Percentiles rank a stretch among this genome's conserved stretches.
Evolutionary conservation across 2,113 vertebrate species (phyloP).

Genomic region (Xyrauchen texanus): DNA sequence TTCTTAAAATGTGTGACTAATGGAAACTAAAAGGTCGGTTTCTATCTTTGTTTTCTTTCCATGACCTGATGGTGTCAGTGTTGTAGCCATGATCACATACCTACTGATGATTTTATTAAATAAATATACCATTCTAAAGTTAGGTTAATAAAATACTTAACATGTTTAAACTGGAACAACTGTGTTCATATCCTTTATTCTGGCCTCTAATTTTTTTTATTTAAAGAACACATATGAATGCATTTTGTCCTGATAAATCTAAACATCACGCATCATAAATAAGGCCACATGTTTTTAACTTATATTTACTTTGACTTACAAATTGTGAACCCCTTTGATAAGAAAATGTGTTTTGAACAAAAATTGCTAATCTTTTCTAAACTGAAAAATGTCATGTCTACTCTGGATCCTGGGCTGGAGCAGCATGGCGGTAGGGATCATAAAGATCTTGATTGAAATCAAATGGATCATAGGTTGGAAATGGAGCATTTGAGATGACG

Average conservation of each 20-base stretch:
- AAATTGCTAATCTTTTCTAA: too few species aligned
- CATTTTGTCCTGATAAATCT: neutral
- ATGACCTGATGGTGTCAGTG: neutral
- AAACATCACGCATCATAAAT: neutral
- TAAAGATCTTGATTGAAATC: conserved; percentile 69
- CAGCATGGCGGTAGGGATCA: conserved; percentile 61
- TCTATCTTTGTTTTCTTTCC: neutral
- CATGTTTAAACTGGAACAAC: neutral
- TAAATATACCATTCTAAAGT: too few species aligned
- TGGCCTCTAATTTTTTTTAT: neutral
- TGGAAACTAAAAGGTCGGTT: neutral
- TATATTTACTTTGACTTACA: neutral
- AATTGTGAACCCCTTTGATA: neutral
- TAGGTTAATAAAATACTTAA: neutral
- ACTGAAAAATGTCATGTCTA: conserved; percentile 16
- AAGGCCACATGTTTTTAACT: neutral
- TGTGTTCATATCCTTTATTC: neutral
- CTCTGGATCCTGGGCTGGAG: conserved; percentile 44
- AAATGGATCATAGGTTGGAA: conserved; percentile 61
- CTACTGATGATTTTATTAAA: too few species aligned
- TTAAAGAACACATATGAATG: neutral
- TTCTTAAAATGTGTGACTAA: too few species aligned
- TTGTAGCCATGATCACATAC: neutral
- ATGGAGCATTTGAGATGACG: neutral
- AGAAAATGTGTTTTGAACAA: too few species aligned